Evolutionary conservation across 92 coral and sea anemone genomes (phyloP).

Genomic region (Ricordea florida): DNA sequence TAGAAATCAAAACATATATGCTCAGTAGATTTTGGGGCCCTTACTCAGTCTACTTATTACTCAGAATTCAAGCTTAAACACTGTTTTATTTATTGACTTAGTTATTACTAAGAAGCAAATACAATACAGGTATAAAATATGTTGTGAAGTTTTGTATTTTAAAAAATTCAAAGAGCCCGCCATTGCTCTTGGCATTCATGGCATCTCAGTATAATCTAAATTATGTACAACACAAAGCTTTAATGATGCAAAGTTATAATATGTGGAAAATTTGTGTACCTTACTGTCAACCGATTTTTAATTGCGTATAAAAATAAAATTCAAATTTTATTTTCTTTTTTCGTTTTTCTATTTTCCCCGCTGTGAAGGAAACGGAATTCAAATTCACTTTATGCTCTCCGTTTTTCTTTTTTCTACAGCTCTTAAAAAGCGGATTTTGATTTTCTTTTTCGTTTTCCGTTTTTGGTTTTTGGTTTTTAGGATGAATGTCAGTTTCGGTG

Average conservation of each 20-base stretch:
- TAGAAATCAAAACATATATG: conserved; percentile 32
- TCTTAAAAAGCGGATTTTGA: too few species aligned
- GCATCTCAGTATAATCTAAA: background rate
- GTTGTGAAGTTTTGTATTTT: conserved; percentile 3
- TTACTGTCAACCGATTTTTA: too few species aligned
- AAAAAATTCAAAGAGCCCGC: conserved; percentile 48
- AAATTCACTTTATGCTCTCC: too few species aligned
- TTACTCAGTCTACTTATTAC: conserved; percentile 2
- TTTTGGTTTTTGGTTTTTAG: too few species aligned
- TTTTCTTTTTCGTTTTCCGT: too few species aligned
- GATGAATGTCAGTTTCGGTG: too few species aligned
- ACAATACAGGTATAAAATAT: background rate
- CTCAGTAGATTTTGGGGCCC: conserved; percentile 25
- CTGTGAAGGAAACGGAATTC: too few species aligned
- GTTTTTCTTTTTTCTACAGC: too few species aligned
- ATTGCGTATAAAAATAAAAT: too few species aligned
- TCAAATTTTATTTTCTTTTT: too few species aligned
- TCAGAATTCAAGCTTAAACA: background rate
- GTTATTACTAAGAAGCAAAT: background rate
- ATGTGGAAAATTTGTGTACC: too few species aligned
- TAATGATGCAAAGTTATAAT: background rate
- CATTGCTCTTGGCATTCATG: conserved; percentile 1
- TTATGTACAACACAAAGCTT: background rate
- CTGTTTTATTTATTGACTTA: background rate
- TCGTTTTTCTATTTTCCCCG: too few species aligned